Evolutionary conservation across 2,888 invertebrate genomes (phyloP).

Genomic region (Andrena flavipes): DNA sequence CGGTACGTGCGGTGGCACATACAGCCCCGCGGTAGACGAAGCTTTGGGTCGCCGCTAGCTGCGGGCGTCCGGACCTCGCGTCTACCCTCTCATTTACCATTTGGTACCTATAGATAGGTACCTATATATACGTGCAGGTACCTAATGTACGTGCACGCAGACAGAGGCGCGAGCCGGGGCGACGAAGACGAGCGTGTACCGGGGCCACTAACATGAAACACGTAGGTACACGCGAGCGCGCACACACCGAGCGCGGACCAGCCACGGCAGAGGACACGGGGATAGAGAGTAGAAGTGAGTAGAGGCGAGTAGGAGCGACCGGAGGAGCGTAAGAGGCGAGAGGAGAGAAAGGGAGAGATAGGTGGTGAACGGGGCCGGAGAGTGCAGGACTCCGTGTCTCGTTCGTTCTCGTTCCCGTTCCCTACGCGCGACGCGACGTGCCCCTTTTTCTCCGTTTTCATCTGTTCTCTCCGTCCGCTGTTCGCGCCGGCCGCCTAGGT

Average conservation of each 20-base stretch:
- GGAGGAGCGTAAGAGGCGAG: neutral
- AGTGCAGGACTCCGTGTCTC: constrained; percentile 61
- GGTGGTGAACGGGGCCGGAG: constrained; percentile 69
- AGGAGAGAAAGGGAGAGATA: constrained; percentile 20
- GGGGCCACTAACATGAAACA: constrained; percentile 63
- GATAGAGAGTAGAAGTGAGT: constrained; percentile 1
- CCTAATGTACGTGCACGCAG: constrained; percentile 73
- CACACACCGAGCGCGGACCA: constrained; percentile 37
- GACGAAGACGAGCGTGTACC: constrained; percentile 60
- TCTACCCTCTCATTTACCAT: constrained; percentile 85
- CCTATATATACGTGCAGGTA: constrained; percentile 75
- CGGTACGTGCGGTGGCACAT: constrained; percentile 79
- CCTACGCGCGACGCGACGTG: constrained; percentile 3
- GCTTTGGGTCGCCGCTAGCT: constrained; percentile 85
- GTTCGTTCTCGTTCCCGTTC: constrained; percentile 34
- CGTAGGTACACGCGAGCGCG: constrained; percentile 55
- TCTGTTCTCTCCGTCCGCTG: constrained; percentile 36
- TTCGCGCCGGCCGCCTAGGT: constrained; percentile 66
- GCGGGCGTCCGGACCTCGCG: constrained; percentile 83
- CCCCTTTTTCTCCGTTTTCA: constrained; percentile 46
- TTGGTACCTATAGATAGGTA: constrained; percentile 85
- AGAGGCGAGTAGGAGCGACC: neutral
- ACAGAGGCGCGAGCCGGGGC: constrained; percentile 63
- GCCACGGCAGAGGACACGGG: constrained; percentile 38
- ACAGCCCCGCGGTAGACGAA: constrained; percentile 84